Evolutionary conservation across 2,113 vertebrate species (phyloP).

Genomic region (Peromyscus maniculatus): DNA sequence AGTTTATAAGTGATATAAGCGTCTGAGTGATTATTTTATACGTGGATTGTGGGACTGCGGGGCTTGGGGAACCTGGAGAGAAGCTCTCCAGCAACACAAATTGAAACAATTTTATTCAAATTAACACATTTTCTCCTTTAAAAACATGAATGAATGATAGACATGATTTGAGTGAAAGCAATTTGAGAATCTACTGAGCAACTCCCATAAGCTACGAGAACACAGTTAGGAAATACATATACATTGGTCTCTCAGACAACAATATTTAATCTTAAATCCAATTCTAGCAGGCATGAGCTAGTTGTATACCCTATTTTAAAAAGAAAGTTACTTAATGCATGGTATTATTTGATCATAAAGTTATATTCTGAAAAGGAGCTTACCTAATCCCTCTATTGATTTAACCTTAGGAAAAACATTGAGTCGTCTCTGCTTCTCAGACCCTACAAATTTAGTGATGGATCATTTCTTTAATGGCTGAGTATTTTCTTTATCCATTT

Average conservation of each 20-base stretch:
- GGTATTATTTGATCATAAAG: neutral
- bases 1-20: no score
- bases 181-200: neutral
- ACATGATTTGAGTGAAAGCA: neutral
- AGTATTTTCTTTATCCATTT: neutral
- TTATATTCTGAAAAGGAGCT: neutral
- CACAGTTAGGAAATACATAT: neutral
- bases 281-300: neutral
- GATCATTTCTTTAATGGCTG: neutral
- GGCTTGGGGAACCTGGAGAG: no score
- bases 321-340: neutral
- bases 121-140: neutral
- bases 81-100: no score
- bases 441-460: neutral
- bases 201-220: neutral
- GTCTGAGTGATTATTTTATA: no score
- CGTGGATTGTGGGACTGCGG: no score
- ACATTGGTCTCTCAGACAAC: neutral
- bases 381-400: neutral
- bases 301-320: neutral
- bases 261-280: neutral
- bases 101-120: neutral
- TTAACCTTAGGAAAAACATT: neutral
- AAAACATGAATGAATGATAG: neutral
- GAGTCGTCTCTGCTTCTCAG: neutral